phyloP scores from a whole-genome alignment of 2,888 invertebrate species.

The Mimachlamys varia region DNA sequence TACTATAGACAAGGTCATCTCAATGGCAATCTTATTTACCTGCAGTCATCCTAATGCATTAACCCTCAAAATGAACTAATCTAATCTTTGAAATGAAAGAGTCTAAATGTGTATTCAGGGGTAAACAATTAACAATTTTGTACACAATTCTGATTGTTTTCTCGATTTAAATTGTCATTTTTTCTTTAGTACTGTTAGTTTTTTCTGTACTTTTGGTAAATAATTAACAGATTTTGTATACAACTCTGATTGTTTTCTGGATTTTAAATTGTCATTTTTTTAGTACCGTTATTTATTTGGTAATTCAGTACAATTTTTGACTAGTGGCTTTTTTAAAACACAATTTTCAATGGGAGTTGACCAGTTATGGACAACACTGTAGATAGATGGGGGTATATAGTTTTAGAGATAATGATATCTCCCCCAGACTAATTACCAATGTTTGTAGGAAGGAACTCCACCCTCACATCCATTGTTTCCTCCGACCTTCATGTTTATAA shows the following conservation, averaged over 20 bases:
- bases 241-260: conserved; percentile 3
- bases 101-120: too few species aligned
- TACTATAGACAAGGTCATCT: background rate
- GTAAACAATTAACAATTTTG: too few species aligned
- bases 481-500: background rate
- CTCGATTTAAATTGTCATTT: too few species aligned
- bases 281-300: background rate
- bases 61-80: too few species aligned
- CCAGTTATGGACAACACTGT: background rate
- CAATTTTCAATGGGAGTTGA: background rate
- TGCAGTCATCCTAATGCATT: too few species aligned
- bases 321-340: too few species aligned
- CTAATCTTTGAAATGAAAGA: too few species aligned
- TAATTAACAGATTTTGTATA: background rate
- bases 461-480: conserved; percentile 5
- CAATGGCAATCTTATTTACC: background rate
- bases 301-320: background rate
- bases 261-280: background rate
- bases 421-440: background rate
- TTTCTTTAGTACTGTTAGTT: too few species aligned
- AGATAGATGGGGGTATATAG: background rate
- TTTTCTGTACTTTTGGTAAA: too few species aligned
- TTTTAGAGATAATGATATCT: background rate
- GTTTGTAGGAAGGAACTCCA: background rate
- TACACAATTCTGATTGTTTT: too few species aligned